Conservation (phyloP, 2,113 vertebrate genomes). For the Falcunculus frontatus region DNA sequence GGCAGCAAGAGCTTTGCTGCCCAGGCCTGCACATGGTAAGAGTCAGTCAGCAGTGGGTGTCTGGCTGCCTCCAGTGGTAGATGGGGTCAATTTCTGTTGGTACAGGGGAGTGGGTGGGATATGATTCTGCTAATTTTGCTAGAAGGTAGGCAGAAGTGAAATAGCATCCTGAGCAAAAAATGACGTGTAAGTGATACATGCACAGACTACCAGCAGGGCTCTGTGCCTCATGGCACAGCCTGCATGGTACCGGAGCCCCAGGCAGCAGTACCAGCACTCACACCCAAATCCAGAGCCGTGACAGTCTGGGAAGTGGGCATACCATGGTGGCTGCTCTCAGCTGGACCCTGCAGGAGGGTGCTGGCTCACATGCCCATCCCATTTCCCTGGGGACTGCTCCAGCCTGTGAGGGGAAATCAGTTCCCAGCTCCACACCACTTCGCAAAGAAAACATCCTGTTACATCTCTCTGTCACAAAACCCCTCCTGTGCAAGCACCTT, state of each 20-base stretch:
- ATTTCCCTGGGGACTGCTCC: background rate
- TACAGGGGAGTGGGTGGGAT: background rate
- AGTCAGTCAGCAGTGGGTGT: background rate
- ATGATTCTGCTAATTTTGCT: background rate
- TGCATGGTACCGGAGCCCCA: fast-evolving
- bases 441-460: background rate
- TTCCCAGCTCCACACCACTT: fast-evolving
- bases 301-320: background rate
- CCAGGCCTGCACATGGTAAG: background rate
- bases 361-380: background rate
- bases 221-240: background rate
- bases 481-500: background rate
- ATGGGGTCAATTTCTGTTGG: background rate
- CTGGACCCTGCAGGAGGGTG: background rate
- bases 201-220: background rate
- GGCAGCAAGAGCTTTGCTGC: background rate
- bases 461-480: background rate
- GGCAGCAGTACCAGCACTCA: background rate
- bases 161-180: background rate
- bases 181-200: background rate
- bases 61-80: background rate
- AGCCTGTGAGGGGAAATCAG: background rate
- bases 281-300: background rate
- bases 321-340: fast-evolving
- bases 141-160: background rate